Evolutionary conservation across 1,140 invertebrate genomes (phyloP), one percentile per base, ranked within the genome.

Genomic region (Danaus plexippus): DNA sequence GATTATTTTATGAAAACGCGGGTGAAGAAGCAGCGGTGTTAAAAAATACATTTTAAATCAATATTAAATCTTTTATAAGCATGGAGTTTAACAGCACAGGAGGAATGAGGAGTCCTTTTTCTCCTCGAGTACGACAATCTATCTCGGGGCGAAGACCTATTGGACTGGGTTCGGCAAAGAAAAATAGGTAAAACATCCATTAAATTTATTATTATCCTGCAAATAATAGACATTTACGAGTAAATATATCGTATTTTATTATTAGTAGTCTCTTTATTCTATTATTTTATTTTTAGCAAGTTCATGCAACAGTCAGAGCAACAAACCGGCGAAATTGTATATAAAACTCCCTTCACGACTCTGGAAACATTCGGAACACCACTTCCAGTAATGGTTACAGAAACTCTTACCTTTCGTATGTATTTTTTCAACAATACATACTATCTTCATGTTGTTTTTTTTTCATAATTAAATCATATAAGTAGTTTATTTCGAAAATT

Each of bases 331-430:
- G 91, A 93, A 84, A 85, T 94, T 9, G 90, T 95, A 47, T 89
- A 90, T 60, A 91, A 92, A 64, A 91, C 92, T 6, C 82, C 89
- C n/a, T 86, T 88, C 59, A 92, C 92, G 69, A 88, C 90, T 18
- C 90, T 94, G 1, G 93, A 95, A 80, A 91, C 89, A 58, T 96
- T 91, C 89, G 95, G 95, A 0, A 87, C 90, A 22, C 89, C 94
- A 5, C 80, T 97, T 11, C 96, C 96, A 45, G 95, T 97, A 5
- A 88, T 95, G 43, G 93, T 98, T 0, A 96, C 94, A 40, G 96
- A 97, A 88, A 94, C 94, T 9, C 77, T 97, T n/a, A 94, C 93
- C 22, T 93, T 94, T 80, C 90, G 94, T 94, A 89, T 88, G 89
- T 87, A 45, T 42, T 62, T 46, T 9, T 57, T 12, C 51, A 68